Percentiles rank a stretch among this genome's conserved stretches.
These are phyloP conservation scores for Balanococcus diminutus DNA, from an alignment of 2,888 invertebrate species.

Conservation along the genomic window DNA sequence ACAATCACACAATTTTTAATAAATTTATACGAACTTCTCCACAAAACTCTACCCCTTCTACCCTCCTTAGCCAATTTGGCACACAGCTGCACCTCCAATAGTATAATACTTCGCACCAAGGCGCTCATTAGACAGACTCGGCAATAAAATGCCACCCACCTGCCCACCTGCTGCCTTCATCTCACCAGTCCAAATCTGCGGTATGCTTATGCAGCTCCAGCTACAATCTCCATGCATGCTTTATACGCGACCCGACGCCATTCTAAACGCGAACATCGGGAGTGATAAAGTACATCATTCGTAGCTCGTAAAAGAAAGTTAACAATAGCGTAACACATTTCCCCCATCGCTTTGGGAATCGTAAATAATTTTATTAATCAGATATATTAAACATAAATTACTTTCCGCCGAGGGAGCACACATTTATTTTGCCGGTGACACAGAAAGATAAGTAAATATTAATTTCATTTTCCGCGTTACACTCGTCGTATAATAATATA, in stretches of 20 bases:
- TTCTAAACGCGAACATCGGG: conserved; percentile 34
- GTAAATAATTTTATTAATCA: conserved; percentile 42
- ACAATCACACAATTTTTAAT: no score
- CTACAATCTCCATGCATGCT: not conserved
- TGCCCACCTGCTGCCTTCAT: no score
- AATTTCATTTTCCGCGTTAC: conserved; percentile 38
- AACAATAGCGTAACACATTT: conserved; percentile 38
- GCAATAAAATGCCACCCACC: no score
- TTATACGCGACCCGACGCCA: not conserved
- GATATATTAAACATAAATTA: conserved; percentile 42
- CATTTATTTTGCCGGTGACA: conserved; percentile 36
- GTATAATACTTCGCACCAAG: no score
- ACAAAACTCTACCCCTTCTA: no score
- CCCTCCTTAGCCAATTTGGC: no score
- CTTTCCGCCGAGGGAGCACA: conserved; percentile 38
- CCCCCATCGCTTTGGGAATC: conserved; percentile 28
- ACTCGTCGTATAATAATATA: not conserved
- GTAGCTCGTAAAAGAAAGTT: conserved; percentile 41
- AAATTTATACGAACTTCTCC: no score
- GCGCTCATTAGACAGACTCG: no score
- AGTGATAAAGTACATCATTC: conserved; percentile 38
- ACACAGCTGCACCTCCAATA: no score
- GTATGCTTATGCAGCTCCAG: no score
- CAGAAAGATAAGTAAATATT: conserved; percentile 42
- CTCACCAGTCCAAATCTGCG: no score